phyloP scores from a whole-genome alignment of 1,140 invertebrate genomes.

The Orius laevigatus region DNA sequence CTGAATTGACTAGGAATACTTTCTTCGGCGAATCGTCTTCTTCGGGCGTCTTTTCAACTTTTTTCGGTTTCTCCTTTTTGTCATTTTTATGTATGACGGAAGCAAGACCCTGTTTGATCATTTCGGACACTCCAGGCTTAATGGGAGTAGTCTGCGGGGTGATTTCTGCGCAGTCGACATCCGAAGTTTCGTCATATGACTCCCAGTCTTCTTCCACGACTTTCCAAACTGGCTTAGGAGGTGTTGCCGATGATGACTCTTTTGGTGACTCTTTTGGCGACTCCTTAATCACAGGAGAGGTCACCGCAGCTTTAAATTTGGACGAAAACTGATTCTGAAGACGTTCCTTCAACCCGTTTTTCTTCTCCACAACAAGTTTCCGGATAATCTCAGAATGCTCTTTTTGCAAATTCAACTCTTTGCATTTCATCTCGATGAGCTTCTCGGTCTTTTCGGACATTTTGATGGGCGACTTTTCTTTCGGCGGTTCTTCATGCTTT shows the following conservation, averaged over 20 bases:
- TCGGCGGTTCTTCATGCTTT: neutral
- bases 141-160: neutral
- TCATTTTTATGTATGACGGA: neutral
- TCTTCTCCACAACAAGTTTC: slow-evolving; percentile 14
- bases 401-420: slow-evolving; percentile 26
- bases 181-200: neutral
- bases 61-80: too few relatives aligned
- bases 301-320: slow-evolving; percentile 8
- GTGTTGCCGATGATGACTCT: neutral
- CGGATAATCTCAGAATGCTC: slow-evolving; percentile 18
- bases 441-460: slow-evolving; percentile 13
- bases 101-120: slow-evolving; percentile 2
- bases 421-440: slow-evolving; percentile 16
- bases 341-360: slow-evolving; percentile 14
- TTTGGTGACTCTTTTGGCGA: too few relatives aligned
- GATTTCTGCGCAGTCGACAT: neutral
- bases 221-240: slow-evolving; percentile 11
- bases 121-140: neutral
- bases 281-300: too few relatives aligned
- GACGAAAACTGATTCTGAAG: slow-evolving; percentile 13
- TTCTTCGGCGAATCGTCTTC: too few relatives aligned
- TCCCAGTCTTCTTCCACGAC: slow-evolving; percentile 16
- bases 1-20: too few relatives aligned
- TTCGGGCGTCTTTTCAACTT: too few relatives aligned
- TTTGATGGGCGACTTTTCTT: neutral